A percentile compares a stretch with the other conserved stretches of the same genome.
Evolutionary conservation across 2,797 vertebrate species (phyloP).

Genomic region (Centroberyx gerrardi): DNA sequence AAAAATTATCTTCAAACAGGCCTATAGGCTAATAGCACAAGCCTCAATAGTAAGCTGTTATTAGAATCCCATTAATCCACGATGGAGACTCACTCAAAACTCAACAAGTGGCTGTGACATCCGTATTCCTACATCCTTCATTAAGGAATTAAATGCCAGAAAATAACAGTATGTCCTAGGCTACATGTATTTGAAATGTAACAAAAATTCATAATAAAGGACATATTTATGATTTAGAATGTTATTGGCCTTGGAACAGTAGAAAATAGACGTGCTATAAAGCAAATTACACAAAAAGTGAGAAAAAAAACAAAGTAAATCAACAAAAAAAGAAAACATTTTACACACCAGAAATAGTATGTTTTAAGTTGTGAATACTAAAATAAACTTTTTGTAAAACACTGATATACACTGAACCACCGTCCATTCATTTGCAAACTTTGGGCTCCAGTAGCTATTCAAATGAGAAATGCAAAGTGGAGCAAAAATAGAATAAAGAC

Average conservation of each 20-base stretch:
- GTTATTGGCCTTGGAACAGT: not conserved
- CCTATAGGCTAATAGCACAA: no score
- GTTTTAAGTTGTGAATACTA: constrained; percentile 26
- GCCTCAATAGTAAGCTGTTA: no score
- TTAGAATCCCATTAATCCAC: no score
- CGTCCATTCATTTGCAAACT: no score
- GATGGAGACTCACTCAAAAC: not conserved
- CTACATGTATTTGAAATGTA: not conserved
- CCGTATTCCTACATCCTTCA: not conserved
- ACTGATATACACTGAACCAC: no score
- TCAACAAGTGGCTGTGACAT: constrained; percentile 43
- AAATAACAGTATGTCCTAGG: not conserved
- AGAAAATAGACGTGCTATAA: not conserved
- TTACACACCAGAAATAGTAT: constrained; percentile 9
- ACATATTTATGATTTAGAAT: no score
- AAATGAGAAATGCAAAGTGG: no score
- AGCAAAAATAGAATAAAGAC: no score
- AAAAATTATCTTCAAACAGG: no score
- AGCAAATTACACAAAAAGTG: not conserved
- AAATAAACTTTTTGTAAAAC: not conserved
- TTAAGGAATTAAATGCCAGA: not conserved
- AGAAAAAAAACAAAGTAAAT: not conserved
- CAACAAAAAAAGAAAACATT: not conserved
- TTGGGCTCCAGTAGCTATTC: no score
- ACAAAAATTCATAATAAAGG: not conserved